Base-by-base conservation (phyloP, 92 coral and sea anemone genomes). In the Desmophyllum pertusum region DNA sequence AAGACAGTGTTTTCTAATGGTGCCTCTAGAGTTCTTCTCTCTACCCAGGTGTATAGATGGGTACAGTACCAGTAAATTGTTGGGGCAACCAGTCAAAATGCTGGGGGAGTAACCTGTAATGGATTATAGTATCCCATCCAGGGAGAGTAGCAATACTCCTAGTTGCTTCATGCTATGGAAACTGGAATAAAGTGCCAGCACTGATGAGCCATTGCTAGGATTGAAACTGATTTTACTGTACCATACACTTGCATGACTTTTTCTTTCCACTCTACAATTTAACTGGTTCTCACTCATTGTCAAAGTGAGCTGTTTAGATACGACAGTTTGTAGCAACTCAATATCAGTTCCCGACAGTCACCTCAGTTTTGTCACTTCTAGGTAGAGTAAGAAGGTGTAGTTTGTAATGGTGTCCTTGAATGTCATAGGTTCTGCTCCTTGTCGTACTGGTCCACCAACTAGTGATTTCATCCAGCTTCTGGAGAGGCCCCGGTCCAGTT, bases 401-500 rank as follows among this genome's bases (percentile, higher is more conserved):
- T 68, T 70, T 69, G 78, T 43, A 79, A 79, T 43, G 27, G 18
- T 42, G 18, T 48, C 77, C 71, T 55, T 75, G 72, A 68, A 77
- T 70, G 33, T 85, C 43, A 51, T 55, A 93, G 98, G 98, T 66
- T 93, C 98, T 15, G 95, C 98, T 55, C 95, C 98, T 66, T 83
- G 93, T 29, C 95, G 98, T 25, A 86, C 98, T 50, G 98, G 93
- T 43, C 85, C 90, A 15, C 40, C 83, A 11, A 80, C 93, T 14
- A 80, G 91, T 40, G 98, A 93, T 33, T 93, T 83, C 79, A 75
- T 90, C 29, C 98, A 93, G 74, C 86, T 92, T 48, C 85, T 93
- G 39, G 98, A 93, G 63, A 81, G 98, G 36, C 98, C 98, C 1
- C 87, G 98, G 15, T 93, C 98, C 66, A 93, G 98, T 63, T 93